These are phyloP conservation scores for Perca flavescens DNA, from an alignment of 2,113 vertebrate genomes.

Conservation along the genomic window DNA sequence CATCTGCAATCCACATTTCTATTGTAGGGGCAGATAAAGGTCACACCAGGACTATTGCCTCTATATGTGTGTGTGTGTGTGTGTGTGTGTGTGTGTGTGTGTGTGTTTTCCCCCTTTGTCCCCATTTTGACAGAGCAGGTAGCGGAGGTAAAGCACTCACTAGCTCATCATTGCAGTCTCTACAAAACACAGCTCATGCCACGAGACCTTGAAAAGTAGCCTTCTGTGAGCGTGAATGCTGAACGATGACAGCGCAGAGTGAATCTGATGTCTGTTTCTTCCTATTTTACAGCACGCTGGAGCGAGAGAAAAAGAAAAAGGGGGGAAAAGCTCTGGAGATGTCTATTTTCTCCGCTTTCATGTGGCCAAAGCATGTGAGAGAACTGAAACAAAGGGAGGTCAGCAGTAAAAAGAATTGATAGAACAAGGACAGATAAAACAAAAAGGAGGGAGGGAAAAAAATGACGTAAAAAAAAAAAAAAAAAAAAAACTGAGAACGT, in stretches of 20 bases:
- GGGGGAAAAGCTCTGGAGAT: constrained; percentile 10
- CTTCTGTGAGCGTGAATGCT: constrained; percentile 13
- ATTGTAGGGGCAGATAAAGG: constrained; percentile 63
- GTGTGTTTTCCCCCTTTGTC: neutral
- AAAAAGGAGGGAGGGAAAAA: neutral
- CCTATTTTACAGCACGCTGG: constrained; percentile 46
- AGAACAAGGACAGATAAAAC: constrained; percentile 21
- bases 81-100: neutral
- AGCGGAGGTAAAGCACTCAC: constrained; percentile 21
- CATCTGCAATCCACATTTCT: constrained; percentile 64
- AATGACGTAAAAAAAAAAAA: neutral
- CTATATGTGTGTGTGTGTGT: neutral
- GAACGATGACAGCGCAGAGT: constrained; percentile 11
- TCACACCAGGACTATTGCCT: constrained; percentile 32
- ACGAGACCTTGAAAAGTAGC: constrained; percentile 43
- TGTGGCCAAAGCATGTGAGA: constrained; percentile 6
- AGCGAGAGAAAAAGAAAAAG: constrained; percentile 16
- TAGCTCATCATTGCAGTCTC: constrained; percentile 35
- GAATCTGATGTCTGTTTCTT: constrained; percentile 38
- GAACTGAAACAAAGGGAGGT: constrained; percentile 17
- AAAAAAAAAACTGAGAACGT: no score
- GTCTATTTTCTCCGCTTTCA: constrained; percentile 14
- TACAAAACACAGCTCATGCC: constrained; percentile 37
- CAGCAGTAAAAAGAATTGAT: constrained; percentile 32
- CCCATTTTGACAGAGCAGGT: constrained; percentile 30